phyloP scores from a whole-genome alignment of 2,888 invertebrate genomes.

The Diplolepis rosae region DNA sequence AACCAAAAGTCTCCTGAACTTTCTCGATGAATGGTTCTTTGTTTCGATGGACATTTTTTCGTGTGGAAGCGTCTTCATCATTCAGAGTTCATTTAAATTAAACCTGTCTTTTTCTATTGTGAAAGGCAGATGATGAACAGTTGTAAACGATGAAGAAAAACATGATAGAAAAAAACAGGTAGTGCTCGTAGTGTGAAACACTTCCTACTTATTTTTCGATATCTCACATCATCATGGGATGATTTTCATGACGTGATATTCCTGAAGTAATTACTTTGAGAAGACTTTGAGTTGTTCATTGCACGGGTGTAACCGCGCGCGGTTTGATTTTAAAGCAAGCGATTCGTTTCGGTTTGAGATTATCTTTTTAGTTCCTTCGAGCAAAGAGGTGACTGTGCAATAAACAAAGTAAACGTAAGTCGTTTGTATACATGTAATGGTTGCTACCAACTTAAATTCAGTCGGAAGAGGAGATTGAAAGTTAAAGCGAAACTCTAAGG shows the following conservation, averaged over 20 bases:
- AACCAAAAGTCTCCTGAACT: background rate
- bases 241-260: slow-evolving; percentile 4
- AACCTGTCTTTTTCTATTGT: background rate
- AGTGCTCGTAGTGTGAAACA: background rate
- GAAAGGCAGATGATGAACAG: background rate
- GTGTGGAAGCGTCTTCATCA: too few species aligned
- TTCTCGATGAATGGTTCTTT: too few species aligned
- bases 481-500: slow-evolving; percentile 1
- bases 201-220: slow-evolving; percentile 10
- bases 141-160: background rate
- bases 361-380: background rate
- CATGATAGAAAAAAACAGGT: background rate
- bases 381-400: slow-evolving; percentile 6
- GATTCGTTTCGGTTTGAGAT: slow-evolving; percentile 16
- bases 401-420: slow-evolving; percentile 7
- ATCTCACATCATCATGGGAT: background rate
- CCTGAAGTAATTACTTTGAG: background rate
- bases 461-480: background rate
- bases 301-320: background rate
- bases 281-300: slow-evolving; percentile 1
- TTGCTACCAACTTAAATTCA: slow-evolving; percentile 14
- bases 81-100: background rate
- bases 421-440: background rate
- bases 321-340: slow-evolving; percentile 19
- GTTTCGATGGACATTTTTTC: too few species aligned